phyloP scores from a whole-genome alignment of 2,888 invertebrate genomes.

The Agrotis puta region DNA sequence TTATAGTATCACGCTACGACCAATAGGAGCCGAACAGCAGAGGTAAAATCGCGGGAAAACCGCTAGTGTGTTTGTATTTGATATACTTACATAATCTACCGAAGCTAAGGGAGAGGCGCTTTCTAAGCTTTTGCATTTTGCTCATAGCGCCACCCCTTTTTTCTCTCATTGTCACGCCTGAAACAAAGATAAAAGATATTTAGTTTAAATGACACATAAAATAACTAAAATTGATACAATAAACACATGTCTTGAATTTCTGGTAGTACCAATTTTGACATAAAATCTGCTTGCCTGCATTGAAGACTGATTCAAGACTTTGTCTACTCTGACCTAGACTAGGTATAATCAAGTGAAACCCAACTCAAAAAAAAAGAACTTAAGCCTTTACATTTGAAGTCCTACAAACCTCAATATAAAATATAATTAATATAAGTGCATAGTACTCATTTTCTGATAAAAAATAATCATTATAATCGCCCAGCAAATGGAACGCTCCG shows the following conservation, averaged over 20 bases:
- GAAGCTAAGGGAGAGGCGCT: slow-evolving; percentile 98
- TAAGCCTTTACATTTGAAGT: too few relatives aligned
- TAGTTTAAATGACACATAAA: slow-evolving; percentile 2
- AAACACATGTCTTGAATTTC: neutral
- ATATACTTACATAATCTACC: slow-evolving; percentile 97
- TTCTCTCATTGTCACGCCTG: slow-evolving; percentile 97
- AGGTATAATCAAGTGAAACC: too few relatives aligned
- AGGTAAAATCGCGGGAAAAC: too few relatives aligned
- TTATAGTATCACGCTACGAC: too few relatives aligned
- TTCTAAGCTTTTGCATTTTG: slow-evolving; percentile 98
- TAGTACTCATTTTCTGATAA: slow-evolving; percentile 12
- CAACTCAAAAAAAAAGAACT: neutral
- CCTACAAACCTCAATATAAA: neutral
- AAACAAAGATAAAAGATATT: slow-evolving; percentile 80
- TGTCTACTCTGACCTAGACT: too few relatives aligned
- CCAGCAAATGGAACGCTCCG: slow-evolving; percentile 1
- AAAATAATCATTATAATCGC: slow-evolving; percentile 30
- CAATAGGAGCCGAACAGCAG: too few relatives aligned
- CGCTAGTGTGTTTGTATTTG: too few relatives aligned
- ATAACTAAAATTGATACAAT: neutral
- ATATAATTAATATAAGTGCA: slow-evolving; percentile 14
- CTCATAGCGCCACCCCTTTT: slow-evolving; percentile 97
- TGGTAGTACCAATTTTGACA: neutral
- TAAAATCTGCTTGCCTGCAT: too few relatives aligned
- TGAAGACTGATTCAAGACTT: too few relatives aligned